These are phyloP conservation scores for Nesogale talazaci DNA, from an alignment of 2,113 vertebrate genomes.

Conservation along the genomic window DNA sequence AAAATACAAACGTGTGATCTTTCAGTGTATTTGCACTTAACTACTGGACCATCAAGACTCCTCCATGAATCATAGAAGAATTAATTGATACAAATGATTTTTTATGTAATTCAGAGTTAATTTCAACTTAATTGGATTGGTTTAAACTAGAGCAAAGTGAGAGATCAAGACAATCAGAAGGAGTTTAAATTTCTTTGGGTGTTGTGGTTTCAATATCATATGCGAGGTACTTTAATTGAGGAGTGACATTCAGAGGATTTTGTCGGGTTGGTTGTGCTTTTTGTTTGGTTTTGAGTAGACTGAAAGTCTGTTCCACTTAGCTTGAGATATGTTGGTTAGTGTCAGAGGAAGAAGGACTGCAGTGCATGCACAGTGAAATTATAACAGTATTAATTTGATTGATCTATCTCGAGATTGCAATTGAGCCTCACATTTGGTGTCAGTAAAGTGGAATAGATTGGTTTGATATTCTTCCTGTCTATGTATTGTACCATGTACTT, in stretches of 20 bases:
- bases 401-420: no score
- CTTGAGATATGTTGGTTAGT: no score
- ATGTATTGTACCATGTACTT: no score
- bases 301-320: neutral
- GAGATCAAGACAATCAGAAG: neutral
- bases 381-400: no score
- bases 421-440: no score
- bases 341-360: no score
- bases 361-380: no score
- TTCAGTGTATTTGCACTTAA: neutral
- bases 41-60: neutral
- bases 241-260: neutral
- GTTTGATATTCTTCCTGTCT: no score
- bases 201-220: neutral
- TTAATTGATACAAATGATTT: neutral
- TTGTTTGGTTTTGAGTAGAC: neutral
- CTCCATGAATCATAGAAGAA: neutral
- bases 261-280: neutral
- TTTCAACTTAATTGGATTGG: neutral
- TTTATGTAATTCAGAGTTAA: neutral
- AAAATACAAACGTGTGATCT: neutral
- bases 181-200: constrained; percentile 23
- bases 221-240: constrained; percentile 49
- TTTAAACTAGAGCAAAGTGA: constrained; percentile 62
- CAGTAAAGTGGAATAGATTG: no score